These are phyloP conservation scores for Glyptemys insculpta DNA, from an alignment of 2,797 vertebrate species.

Conservation along the genomic window DNA sequence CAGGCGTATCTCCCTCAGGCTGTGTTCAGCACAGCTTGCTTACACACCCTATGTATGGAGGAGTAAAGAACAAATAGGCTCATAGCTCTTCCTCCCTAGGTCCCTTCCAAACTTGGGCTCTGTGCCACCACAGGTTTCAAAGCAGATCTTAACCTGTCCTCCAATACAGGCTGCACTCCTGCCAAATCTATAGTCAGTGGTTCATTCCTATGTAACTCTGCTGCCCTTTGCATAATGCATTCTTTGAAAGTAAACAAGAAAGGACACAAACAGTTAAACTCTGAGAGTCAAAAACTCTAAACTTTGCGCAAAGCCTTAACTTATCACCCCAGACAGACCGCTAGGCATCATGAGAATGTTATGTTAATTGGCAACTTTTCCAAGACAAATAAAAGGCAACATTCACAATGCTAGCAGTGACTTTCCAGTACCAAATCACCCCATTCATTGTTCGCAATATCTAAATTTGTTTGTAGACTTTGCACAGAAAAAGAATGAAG, in stretches of 20 bases:
- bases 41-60: neutral
- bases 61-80: neutral
- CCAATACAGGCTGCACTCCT: neutral
- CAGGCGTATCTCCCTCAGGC: neutral
- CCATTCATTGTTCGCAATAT: constrained; percentile 29
- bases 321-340: neutral
- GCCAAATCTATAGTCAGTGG: neutral
- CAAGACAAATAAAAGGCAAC: neutral
- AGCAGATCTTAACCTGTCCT: neutral
- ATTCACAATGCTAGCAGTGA: neutral
- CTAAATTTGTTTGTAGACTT: constrained; percentile 56
- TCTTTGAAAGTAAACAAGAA: neutral
- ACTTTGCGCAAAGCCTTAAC: neutral
- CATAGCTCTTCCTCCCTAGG: neutral
- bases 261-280: neutral
- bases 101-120: neutral
- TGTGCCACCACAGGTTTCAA: neutral
- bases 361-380: constrained; percentile 14
- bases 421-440: neutral
- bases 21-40: neutral
- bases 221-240: neutral
- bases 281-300: neutral
- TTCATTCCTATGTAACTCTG: neutral
- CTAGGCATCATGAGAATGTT: neutral
- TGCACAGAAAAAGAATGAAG: constrained; percentile 29